Base-by-base conservation (phyloP, 1,140 invertebrate species). In the Nylanderia fulva region DNA sequence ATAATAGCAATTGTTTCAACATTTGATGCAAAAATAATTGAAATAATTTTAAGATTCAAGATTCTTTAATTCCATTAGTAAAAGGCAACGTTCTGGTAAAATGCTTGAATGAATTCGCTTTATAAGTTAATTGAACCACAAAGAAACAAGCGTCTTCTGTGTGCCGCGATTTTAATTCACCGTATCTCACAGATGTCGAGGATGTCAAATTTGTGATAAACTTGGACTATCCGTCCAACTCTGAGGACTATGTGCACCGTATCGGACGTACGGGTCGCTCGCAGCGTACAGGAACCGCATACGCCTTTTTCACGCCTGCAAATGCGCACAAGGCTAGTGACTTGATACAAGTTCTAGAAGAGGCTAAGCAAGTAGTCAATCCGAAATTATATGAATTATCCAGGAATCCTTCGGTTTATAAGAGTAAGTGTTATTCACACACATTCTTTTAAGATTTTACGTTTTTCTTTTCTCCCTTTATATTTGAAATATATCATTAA, bases 171-270 rank as follows among this genome's bases (percentile, higher is more conserved):
- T 88, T 58, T 93, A 72, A 92, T 39, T 61, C 58, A n/a, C 48
- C 24, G 72, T 87, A 91, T 93, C 91, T 84, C 92, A 84, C 94
- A 98, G 98, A 98, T 96, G 98, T 98, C 92, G 97, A 98, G 90
- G 98, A 98, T 95, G 97, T 98, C 93, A 98, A 98, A 94, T 98
- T 97, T 96, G 98, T 99, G 84, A 98, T 99, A 94, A 99, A 99
- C 95, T 98, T 97, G 95, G 98, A 99, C 94, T 98, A 98, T 94
- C 98, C 98, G 24, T 97, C 97, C 92, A 97, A 97, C 92, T 97
- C 97, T 18, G 98, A 99, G 95, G 98, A 99, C 94, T 99, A 99
- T 95, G 97, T 99, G 75, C 98, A 99, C 92, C 96, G 98, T 85
- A 99, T 99, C 93, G 98, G 98, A 3, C 96, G 98, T 85, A 99